Percentiles rank a stretch among this genome's conserved stretches.
phyloP scores from a whole-genome alignment of 2,888 invertebrate species.

The Priocnemis perturbator region DNA sequence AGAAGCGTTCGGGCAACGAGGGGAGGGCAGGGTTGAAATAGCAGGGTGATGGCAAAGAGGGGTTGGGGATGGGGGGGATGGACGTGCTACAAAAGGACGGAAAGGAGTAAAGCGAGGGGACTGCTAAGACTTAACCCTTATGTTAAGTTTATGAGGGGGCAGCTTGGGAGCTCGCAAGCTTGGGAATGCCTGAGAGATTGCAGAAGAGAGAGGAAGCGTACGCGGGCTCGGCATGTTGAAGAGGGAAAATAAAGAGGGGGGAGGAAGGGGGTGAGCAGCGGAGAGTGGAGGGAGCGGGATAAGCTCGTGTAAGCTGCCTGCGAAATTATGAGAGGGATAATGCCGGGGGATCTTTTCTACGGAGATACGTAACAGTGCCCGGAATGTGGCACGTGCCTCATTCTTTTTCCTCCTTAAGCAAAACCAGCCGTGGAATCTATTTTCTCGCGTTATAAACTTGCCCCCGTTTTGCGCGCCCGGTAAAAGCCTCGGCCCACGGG shows the following conservation, averaged over 20 bases:
- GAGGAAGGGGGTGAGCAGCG: constrained; percentile 21
- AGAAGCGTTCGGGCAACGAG: constrained; percentile 12
- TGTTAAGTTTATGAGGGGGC: constrained; percentile 62
- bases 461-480: not conserved
- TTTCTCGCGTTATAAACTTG: constrained; percentile 29
- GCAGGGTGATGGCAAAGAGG: too few species aligned
- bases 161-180: constrained; percentile 35
- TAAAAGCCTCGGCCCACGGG: not conserved
- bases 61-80: too few species aligned
- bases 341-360: constrained; percentile 51
- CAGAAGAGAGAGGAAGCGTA: not conserved
- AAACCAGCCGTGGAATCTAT: constrained; percentile 41
- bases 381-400: constrained; percentile 52
- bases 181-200: constrained; percentile 38
- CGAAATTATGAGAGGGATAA: constrained; percentile 68
- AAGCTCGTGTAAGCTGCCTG: constrained; percentile 65
- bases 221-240: constrained; percentile 29
- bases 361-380: constrained; percentile 42
- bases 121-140: constrained; percentile 60
- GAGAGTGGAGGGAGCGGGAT: constrained; percentile 42
- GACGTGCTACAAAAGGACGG: not conserved
- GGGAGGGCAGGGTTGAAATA: not conserved
- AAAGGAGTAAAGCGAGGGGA: constrained; percentile 9
- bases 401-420: constrained; percentile 42
- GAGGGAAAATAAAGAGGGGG: constrained; percentile 39